phyloP scores from a whole-genome alignment of 2,888 invertebrate species.

The Leptopilina drosophilae region DNA sequence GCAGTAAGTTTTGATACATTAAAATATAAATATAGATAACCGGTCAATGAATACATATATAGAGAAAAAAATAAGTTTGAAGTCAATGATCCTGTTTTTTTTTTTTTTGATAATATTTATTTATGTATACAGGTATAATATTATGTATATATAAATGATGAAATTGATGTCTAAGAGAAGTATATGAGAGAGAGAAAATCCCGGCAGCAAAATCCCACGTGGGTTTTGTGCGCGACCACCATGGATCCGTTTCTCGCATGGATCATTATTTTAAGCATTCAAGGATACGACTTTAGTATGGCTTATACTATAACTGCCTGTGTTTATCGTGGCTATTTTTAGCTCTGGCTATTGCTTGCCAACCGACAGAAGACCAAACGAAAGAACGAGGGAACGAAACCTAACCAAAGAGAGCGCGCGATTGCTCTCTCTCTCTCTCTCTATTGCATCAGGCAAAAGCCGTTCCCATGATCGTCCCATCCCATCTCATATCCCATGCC shows the following conservation, averaged over 20 bases:
- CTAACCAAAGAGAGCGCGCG: no score
- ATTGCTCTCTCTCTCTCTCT: neutral
- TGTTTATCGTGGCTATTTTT: constrained; percentile 75
- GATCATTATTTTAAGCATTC: constrained; percentile 57
- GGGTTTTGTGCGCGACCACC: constrained; percentile 61
- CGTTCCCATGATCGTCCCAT: constrained; percentile 38
- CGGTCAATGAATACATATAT: no score
- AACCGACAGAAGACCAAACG: constrained; percentile 63
- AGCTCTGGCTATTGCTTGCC: constrained; percentile 71
- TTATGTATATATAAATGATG: neutral
- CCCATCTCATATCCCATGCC: neutral
- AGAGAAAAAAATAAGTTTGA: no score
- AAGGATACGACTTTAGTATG: constrained; percentile 61
- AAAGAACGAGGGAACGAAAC: constrained; percentile 19
- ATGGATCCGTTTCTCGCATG: constrained; percentile 55
- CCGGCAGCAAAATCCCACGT: constrained; percentile 60
- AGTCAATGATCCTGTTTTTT: no score
- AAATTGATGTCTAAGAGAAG: constrained; percentile 14
- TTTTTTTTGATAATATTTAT: neutral
- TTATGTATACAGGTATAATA: neutral
- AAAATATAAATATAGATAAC: no score
- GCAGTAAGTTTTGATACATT: no score
- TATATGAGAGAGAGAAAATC: constrained; percentile 20
- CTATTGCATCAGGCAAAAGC: constrained; percentile 16
- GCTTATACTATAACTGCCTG: constrained; percentile 69